Percentiles rank a stretch among this genome's conserved stretches.
phyloP scores from a whole-genome alignment of 2,113 vertebrate genomes.

The Bucco capensis region DNA sequence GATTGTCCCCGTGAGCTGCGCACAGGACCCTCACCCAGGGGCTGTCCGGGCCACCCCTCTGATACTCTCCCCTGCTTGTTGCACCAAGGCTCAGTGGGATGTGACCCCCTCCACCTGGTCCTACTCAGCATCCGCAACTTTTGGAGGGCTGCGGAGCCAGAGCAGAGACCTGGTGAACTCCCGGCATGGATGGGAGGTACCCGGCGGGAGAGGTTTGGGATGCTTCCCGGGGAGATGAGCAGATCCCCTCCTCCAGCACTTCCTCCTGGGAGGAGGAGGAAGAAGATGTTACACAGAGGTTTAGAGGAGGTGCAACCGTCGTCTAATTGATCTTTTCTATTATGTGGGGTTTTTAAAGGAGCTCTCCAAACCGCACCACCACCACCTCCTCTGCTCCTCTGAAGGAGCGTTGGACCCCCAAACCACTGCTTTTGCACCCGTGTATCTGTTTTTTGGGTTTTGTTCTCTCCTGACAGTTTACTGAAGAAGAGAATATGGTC shows the following conservation, averaged over 20 bases:
- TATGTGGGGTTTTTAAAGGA: not conserved
- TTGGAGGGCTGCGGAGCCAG: accelerated
- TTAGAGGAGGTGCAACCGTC: accelerated
- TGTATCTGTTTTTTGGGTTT: not conserved
- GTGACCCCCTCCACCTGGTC: accelerated
- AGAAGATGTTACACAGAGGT: not conserved
- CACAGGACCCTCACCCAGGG: not conserved
- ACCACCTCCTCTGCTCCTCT: not conserved
- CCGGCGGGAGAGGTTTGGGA: accelerated
- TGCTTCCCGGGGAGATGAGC: not conserved
- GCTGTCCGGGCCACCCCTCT: not conserved
- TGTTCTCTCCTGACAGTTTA: not conserved
- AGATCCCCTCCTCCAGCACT: accelerated
- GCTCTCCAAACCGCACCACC: not conserved
- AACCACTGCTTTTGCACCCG: not conserved
- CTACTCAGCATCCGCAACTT: accelerated
- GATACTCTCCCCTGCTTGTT: accelerated
- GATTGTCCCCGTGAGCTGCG: accelerated
- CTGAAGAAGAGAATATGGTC: accelerated
- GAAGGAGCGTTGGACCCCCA: not conserved
- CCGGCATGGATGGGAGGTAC: accelerated
- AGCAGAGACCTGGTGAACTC: not conserved
- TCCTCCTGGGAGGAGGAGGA: not conserved
- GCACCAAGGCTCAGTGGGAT: not conserved
- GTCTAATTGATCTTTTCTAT: not conserved